Base-by-base conservation (phyloP, 1,140 invertebrate genomes). In the Leucophenga varia region DNA sequence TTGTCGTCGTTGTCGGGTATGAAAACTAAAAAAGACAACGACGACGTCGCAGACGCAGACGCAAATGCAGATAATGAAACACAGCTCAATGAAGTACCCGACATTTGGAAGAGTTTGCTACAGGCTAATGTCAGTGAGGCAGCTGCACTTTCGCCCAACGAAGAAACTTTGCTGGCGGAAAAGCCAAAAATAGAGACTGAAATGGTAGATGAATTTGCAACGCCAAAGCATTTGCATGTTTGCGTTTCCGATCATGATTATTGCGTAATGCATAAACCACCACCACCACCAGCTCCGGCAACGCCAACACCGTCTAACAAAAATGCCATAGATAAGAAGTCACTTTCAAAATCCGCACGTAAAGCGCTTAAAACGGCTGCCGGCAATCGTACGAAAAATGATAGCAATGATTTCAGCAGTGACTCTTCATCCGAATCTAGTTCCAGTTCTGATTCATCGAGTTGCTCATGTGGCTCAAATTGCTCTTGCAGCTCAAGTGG, bases 21-120 rank as follows among this genome's bases (percentile, higher is more conserved):
- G 49, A 18, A 59, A 76, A 57, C 16, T 6, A 22, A 47, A 31
- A 49, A 44, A 20, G 4, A 13, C 13, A 28, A 37, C 8, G 14
- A 22, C 10, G 32, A 36, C 9, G 20, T 34, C 14, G 18, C 2
- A 6, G 37, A 54, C n/a, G 14, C 19, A 6, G 25, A 43, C 19
- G 28, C 13, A 3, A 19, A 47, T 10, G n/a, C 9, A 14, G 43
- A 43, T 3, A 3, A 46, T 40, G 1, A 30, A 30, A 8, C 76
- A 81, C 25, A n/a, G n/a, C n/a, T n/a, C n/a, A n/a, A n/a, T n/a
- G 64, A 78, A 47, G 79, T 84, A 59, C 81, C 84, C 52, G 84
- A 86, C n/a, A 89, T 90, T 64, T 90, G 88, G 88, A 86, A 90
- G 59, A 89, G 90, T 64, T 88, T 90, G 46, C 32, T 72, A 13